Evolutionary conservation across 2,888 invertebrate genomes (phyloP), one percentile per base, ranked within the genome.

Genomic region (Archips crataeganus): DNA sequence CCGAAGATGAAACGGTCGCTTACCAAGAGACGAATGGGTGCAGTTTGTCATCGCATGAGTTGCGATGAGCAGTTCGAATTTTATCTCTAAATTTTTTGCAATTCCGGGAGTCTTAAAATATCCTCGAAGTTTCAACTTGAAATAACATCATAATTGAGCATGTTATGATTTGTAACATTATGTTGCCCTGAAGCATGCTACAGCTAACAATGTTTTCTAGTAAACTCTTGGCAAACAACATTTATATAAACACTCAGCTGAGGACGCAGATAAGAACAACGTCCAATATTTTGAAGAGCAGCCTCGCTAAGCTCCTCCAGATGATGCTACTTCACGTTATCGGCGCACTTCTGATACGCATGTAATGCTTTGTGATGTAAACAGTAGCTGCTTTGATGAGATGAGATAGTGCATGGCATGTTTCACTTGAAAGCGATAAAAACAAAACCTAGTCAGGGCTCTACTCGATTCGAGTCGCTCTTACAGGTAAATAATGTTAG

Each of bases 1-100:
- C 54, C 54, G 54, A 54, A 54, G 68, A 73, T 47, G 59, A 39
- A 68, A 54, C 57, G 73, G 39, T 13, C 68, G 72, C 68, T 73
- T 63, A 63, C 49, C 57, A 47, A 9, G 59, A 68, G 73, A 73
- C 57, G 63, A 49, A 73, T 73, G 68, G 49, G 15, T 32, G 47
- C 45, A 47, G 68, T 73, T 59, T 15, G 49, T 73, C 73, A 73
- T 68, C 62, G 57, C 11, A 47, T 57, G 32, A 63, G 39, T 49
- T 68, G 32, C 39, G n/a, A 64, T 34, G 32, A 39, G 62, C 11
- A 8, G 11, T 63, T 9, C 47, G 39, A 42, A 54, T 68, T 68
- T 49, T 32, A 57, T 59, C 59, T 63, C 23, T 63, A 63, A 63
- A 59, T 39, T 57, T 39, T 57, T 47, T 39, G 47, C 54, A 39